These are phyloP conservation scores for Agriotes lineatus DNA, from an alignment of 2,888 invertebrate species.

Conservation along the genomic window DNA sequence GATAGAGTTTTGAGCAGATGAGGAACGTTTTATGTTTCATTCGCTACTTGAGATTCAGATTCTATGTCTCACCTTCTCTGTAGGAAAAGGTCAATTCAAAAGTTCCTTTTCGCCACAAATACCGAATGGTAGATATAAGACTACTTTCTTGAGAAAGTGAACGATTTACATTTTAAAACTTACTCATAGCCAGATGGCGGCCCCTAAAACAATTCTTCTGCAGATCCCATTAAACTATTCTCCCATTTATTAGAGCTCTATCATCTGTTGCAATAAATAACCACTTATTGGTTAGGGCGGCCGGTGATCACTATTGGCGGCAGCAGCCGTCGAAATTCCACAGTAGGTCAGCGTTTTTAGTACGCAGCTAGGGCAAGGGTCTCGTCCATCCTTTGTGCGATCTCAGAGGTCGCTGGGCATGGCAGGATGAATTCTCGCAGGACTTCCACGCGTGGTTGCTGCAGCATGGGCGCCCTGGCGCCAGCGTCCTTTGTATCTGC, in stretches of 20 bases:
- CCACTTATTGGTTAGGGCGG: slow-evolving; percentile 18
- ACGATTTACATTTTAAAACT: no score
- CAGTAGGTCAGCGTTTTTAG: slow-evolving; percentile 15
- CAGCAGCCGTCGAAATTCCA: slow-evolving; percentile 9
- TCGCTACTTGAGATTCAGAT: no score
- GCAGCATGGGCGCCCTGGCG: slow-evolving; percentile 49
- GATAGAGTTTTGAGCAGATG: no score
- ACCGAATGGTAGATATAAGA: no score
- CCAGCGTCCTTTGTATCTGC: slow-evolving; percentile 52
- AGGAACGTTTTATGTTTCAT: no score
- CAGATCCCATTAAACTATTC: slow-evolving; percentile 12
- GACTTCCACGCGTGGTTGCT: slow-evolving; percentile 44
- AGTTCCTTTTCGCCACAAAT: no score
- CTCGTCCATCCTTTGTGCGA: slow-evolving; percentile 16
- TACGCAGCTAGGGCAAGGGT: background rate
- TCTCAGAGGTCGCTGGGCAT: slow-evolving; percentile 12
- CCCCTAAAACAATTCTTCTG: slow-evolving; percentile 6
- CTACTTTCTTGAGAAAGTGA: no score
- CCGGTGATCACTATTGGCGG: slow-evolving; percentile 6
- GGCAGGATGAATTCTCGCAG: slow-evolving; percentile 23
- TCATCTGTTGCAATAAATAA: slow-evolving; percentile 18
- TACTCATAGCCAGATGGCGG: no score
- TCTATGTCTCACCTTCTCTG: no score
- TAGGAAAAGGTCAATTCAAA: no score
- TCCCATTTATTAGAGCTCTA: slow-evolving; percentile 3